These are phyloP conservation scores for Ischnura elegans DNA, from an alignment of 2,888 invertebrate genomes.

Conservation along the genomic window DNA sequence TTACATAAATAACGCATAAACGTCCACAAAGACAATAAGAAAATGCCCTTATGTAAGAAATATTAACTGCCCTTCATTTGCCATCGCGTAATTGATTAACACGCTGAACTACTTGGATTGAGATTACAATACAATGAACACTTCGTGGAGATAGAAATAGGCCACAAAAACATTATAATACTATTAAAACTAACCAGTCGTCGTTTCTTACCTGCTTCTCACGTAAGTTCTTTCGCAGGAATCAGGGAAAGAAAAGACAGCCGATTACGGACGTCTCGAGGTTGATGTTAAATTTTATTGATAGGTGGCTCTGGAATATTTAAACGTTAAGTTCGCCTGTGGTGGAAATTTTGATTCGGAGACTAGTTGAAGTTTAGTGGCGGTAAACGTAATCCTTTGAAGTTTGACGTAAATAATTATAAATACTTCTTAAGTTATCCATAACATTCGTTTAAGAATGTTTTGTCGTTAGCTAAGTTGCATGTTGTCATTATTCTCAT, in stretches of 20 bases:
- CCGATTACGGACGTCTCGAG: not conserved
- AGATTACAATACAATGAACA: not conserved
- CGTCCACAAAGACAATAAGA: not conserved
- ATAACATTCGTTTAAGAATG: not conserved
- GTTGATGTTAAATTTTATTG: not conserved
- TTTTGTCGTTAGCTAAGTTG: not conserved
- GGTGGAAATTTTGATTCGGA: slow-evolving; percentile 62
- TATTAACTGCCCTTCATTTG: slow-evolving; percentile 3
- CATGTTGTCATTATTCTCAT: not conserved
- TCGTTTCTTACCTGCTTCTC: slow-evolving; percentile 21
- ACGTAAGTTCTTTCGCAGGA: not conserved
- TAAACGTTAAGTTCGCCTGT: slow-evolving; percentile 39
- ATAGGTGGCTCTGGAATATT: slow-evolving; percentile 46
- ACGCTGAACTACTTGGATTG: not conserved
- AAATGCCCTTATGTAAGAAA: not conserved
- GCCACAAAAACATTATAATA: not conserved
- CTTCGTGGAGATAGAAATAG: not conserved
- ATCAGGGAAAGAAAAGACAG: slow-evolving; percentile 63
- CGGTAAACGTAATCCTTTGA: not conserved
- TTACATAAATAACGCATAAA: not conserved
- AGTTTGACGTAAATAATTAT: not conserved
- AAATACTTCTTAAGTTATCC: too few relatives aligned
- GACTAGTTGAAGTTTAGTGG: not conserved
- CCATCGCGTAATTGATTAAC: not conserved
- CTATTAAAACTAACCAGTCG: not conserved